A percentile compares a stretch with the other conserved stretches of the same genome.
Evolutionary conservation across 2,888 invertebrate species (phyloP).

Genomic region (Branchinecta sandiegonensis): DNA sequence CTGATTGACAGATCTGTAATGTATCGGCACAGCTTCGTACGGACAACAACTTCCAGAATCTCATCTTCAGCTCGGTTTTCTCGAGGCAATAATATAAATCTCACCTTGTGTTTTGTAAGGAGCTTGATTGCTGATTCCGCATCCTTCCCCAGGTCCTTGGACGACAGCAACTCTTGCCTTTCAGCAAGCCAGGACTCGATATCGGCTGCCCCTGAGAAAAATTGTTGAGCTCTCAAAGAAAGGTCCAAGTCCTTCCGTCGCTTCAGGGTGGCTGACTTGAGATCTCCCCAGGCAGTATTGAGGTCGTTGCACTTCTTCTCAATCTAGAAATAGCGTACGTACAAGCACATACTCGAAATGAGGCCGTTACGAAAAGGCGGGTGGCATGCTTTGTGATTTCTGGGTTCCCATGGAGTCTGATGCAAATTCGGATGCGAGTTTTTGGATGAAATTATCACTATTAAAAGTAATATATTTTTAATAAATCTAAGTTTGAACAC

Average conservation of each 20-base stretch:
- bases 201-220: conserved; percentile 75
- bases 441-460: too few species aligned
- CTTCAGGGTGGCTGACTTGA: conserved; percentile 52
- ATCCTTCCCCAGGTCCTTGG: conserved; percentile 77
- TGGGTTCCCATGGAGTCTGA: too few species aligned
- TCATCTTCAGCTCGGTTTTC: background rate
- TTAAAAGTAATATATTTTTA: too few species aligned
- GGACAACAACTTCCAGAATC: too few species aligned
- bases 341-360: too few species aligned
- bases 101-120: conserved; percentile 81
- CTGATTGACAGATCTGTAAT: too few species aligned
- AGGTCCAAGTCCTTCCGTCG: conserved; percentile 64
- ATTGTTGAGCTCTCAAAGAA: conserved; percentile 77
- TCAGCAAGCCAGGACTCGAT: conserved; percentile 87
- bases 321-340: conserved; percentile 41
- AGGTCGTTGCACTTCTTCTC: conserved; percentile 55
- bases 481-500: too few species aligned
- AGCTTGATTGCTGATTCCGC: conserved; percentile 80
- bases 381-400: too few species aligned
- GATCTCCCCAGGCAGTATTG: conserved; percentile 54
- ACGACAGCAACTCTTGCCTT: conserved; percentile 60
- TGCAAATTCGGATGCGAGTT: too few species aligned
- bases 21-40: too few species aligned
- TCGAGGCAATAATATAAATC: background rate
- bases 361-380: too few species aligned